Evolutionary conservation across 2,113 vertebrate species (phyloP).

Genomic region (Plestiodon gilberti): DNA sequence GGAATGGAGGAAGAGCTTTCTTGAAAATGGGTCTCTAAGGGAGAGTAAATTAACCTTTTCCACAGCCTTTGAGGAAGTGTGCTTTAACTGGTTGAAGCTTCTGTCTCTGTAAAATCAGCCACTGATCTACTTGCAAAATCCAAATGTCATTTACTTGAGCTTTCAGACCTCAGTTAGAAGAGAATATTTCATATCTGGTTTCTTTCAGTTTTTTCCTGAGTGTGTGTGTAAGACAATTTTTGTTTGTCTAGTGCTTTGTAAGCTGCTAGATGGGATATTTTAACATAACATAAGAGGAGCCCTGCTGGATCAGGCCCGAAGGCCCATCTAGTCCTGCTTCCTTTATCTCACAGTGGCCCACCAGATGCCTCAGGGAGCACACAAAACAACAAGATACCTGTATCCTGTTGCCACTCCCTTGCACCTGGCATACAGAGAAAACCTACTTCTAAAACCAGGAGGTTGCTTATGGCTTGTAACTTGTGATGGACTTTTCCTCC

Average conservation of each 20-base stretch:
- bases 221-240: not conserved
- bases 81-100: not conserved
- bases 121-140: not conserved
- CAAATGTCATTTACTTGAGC: not conserved
- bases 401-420: too few relatives aligned
- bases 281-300: too few relatives aligned
- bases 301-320: too few relatives aligned
- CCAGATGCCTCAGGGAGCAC: too few relatives aligned
- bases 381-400: too few relatives aligned
- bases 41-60: too few relatives aligned
- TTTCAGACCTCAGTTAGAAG: not conserved
- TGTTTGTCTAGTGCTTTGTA: not conserved
- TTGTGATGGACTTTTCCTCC: too few relatives aligned
- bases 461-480: too few relatives aligned
- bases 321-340: too few relatives aligned
- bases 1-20: not conserved
- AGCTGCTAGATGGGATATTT: not conserved
- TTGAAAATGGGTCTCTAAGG: not conserved
- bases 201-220: not conserved
- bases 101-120: not conserved
- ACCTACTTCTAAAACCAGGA: too few relatives aligned
- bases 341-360: too few relatives aligned
- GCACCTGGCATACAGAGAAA: too few relatives aligned
- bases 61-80: not conserved
- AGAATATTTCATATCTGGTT: not conserved